A percentile compares a stretch with the other conserved stretches of the same genome.
Conservation (phyloP, 1,140 invertebrate species). For the Piezodorus guildinii region DNA sequence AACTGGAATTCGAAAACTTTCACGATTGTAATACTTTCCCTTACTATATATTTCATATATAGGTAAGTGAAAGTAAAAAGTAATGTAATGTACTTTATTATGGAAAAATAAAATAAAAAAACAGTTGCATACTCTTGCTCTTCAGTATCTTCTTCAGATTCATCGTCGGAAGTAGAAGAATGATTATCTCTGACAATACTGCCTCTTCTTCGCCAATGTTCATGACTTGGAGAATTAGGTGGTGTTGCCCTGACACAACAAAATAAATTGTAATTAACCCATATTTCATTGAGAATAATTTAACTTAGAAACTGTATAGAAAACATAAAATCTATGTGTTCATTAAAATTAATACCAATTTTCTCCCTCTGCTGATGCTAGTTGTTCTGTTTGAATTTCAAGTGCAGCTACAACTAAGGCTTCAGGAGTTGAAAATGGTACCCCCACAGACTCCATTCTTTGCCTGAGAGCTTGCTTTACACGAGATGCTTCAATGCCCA, state of each 20-base stretch:
- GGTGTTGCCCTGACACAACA: conserved; percentile 14
- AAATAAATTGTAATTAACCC: too few relatives aligned
- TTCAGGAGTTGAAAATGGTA: conserved; percentile 47
- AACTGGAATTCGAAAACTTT: too few relatives aligned
- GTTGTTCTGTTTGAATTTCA: conserved; percentile 48
- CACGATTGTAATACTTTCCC: too few relatives aligned
- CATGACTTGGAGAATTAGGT: conserved; percentile 12
- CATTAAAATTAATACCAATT: conserved; percentile 15
- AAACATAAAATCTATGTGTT: background rate
- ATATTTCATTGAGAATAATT: too few relatives aligned
- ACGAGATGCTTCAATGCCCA: conserved; percentile 54
- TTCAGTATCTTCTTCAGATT: background rate
- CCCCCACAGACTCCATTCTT: conserved; percentile 43
- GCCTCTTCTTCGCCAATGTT: background rate
- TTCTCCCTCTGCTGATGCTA: conserved; percentile 29
- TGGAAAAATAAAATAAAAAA: background rate
- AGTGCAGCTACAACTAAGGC: conserved; percentile 55
- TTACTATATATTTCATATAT: too few relatives aligned
- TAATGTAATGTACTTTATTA: too few relatives aligned
- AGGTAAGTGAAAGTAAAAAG: too few relatives aligned
- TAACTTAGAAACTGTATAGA: too few relatives aligned
- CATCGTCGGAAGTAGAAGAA: background rate
- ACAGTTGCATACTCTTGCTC: background rate
- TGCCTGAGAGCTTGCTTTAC: conserved; percentile 49
- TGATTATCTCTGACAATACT: background rate